phyloP scores from a whole-genome alignment of 2,888 invertebrate genomes.

The Scaptomyza reducta region DNA sequence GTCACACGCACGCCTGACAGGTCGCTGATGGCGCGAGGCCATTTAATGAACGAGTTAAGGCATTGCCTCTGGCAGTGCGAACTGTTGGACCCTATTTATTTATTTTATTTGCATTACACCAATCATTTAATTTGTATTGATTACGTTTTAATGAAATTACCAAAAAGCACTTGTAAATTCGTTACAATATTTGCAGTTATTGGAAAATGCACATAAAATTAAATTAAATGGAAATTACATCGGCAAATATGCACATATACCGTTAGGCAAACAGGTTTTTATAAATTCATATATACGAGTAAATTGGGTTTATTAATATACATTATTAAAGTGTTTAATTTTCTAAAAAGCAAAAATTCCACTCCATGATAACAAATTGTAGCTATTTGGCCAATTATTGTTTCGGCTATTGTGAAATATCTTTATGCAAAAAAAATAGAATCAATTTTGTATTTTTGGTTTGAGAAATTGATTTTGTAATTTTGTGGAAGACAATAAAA shows the following conservation, averaged over 20 bases:
- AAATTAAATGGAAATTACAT: conserved; percentile 64
- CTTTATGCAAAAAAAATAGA: conserved; percentile 25
- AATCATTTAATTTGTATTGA: conserved; percentile 40
- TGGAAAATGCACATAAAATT: conserved; percentile 44
- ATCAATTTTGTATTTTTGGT: conserved; percentile 50
- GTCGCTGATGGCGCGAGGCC: conserved; percentile 28
- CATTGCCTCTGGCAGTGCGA: neutral
- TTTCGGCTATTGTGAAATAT: conserved; percentile 3
- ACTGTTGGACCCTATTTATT: neutral
- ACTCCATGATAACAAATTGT: neutral
- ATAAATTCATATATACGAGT: conserved; percentile 24
- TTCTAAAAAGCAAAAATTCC: conserved; percentile 22
- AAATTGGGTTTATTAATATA: conserved; percentile 54
- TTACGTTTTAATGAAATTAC: conserved; percentile 56
- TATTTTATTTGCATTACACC: neutral
- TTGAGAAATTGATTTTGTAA: conserved; percentile 23
- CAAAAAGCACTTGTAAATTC: conserved; percentile 34
- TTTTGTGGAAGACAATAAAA: conserved; percentile 32
- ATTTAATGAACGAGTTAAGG: conserved; percentile 44
- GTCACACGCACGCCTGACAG: conserved; percentile 29
- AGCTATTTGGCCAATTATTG: neutral
- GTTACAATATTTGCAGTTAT: conserved; percentile 41
- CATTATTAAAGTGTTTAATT: conserved; percentile 28
- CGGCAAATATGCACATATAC: conserved; percentile 22
- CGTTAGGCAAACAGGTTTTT: conserved; percentile 4